Evolutionary conservation across 2,888 invertebrate species (phyloP).

Genomic region (Macrophya alboannulata): DNA sequence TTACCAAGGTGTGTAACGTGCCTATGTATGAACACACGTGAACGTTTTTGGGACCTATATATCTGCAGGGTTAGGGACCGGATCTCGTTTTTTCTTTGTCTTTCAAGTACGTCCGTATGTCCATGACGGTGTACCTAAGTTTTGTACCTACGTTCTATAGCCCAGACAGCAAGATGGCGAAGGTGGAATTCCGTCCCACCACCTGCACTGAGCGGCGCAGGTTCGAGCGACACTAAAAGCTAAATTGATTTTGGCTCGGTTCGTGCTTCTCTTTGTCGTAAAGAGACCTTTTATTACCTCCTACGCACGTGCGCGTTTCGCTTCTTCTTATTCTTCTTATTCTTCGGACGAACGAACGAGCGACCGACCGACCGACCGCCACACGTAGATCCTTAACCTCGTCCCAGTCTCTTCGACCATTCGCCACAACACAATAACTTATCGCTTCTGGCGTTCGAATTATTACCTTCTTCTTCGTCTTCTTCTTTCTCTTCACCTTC

Average conservation of each 20-base stretch:
- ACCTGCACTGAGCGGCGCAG: conserved; percentile 19
- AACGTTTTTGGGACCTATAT: neutral
- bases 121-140: neutral
- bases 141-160: neutral
- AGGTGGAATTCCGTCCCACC: conserved; percentile 47
- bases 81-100: neutral
- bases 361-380: neutral
- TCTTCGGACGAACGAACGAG: neutral
- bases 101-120: neutral
- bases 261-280: conserved; percentile 54
- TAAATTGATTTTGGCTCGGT: conserved; percentile 55
- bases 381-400: conserved; percentile 43
- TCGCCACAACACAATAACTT: conserved; percentile 27
- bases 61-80: neutral
- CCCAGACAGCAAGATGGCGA: conserved; percentile 23
- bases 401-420: conserved; percentile 25
- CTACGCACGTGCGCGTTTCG: conserved; percentile 47
- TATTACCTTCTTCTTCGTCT: conserved; percentile 5
- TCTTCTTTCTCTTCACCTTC: neutral
- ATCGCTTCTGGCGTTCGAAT: conserved; percentile 43
- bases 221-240: conserved; percentile 54
- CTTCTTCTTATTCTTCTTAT: neutral
- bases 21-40: neutral
- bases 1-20: too few relatives aligned
- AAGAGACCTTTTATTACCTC: conserved; percentile 47